These are phyloP conservation scores for Drosophila buzzatii DNA, from an alignment of 2,888 invertebrate species.

Conservation along the genomic window DNA sequence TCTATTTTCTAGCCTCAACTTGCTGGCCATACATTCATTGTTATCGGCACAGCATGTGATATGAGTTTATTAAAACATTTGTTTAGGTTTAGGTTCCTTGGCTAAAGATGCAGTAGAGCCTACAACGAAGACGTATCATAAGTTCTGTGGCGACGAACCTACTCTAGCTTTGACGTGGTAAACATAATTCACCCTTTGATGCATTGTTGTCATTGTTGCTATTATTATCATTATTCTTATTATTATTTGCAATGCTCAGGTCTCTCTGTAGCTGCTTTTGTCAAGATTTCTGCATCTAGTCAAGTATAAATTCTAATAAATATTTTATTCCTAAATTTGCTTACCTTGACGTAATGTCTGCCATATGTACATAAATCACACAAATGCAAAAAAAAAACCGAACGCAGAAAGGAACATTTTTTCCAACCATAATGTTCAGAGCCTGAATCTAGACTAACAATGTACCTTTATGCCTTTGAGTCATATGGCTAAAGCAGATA, in stretches of 20 bases:
- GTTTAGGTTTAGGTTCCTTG: slow-evolving; percentile 17
- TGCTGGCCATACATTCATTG: not conserved
- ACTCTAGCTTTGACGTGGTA: slow-evolving; percentile 22
- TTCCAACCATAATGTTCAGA: slow-evolving; percentile 34
- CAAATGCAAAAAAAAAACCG: slow-evolving; percentile 19
- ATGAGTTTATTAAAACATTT: slow-evolving; percentile 49
- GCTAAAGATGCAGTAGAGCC: not conserved
- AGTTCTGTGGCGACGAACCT: not conserved
- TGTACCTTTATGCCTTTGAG: slow-evolving; percentile 18
- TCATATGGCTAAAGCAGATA: slow-evolving; percentile 43
- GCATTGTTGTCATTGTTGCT: slow-evolving; percentile 13
- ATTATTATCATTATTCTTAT: not conserved
- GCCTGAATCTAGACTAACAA: slow-evolving; percentile 8
- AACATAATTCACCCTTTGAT: slow-evolving; percentile 53
- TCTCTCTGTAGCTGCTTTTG: slow-evolving; percentile 16
- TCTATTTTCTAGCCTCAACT: not conserved
- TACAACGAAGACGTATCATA: slow-evolving; percentile 1
- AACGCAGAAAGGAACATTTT: slow-evolving; percentile 33
- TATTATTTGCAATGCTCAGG: slow-evolving; percentile 1
- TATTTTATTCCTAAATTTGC: slow-evolving; percentile 58
- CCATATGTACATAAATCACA: slow-evolving; percentile 5
- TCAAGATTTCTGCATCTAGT: slow-evolving; percentile 23
- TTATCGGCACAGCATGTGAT: not conserved
- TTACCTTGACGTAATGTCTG: slow-evolving; percentile 29
- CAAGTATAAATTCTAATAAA: slow-evolving; percentile 52